Percentiles rank a stretch among this genome's conserved stretches.
These are phyloP conservation scores for Petrolisthes cinctipes DNA, from an alignment of 2,888 invertebrate species.

Conservation along the genomic window DNA sequence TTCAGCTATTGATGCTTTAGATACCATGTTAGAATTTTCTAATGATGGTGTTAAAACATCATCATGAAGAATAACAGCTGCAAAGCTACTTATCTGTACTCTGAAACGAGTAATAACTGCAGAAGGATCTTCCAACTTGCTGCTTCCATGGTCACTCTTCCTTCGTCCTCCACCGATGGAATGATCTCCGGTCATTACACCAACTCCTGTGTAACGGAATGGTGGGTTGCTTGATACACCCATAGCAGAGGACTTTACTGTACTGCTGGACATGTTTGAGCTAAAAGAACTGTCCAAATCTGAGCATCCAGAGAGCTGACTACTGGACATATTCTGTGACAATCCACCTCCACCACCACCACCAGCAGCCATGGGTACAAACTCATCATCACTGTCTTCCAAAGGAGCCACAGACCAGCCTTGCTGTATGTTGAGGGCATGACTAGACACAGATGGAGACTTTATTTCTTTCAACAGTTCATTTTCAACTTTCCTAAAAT, in stretches of 20 bases:
- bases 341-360: slow-evolving; percentile 25
- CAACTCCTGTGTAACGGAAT: slow-evolving; percentile 54
- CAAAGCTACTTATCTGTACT: slow-evolving; percentile 54
- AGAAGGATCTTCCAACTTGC: slow-evolving; percentile 50
- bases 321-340: slow-evolving; percentile 41
- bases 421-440: slow-evolving; percentile 52
- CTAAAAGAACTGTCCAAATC: slow-evolving; percentile 57
- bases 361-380: slow-evolving; percentile 57
- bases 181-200: slow-evolving; percentile 47
- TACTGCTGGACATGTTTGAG: slow-evolving; percentile 54
- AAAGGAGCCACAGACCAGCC: slow-evolving; percentile 59
- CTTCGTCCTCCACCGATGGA: slow-evolving; percentile 32
- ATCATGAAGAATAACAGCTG: slow-evolving; percentile 58
- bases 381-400: slow-evolving; percentile 58
- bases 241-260: slow-evolving; percentile 41
- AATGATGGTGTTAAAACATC: slow-evolving; percentile 54
- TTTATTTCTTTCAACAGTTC: slow-evolving; percentile 52
- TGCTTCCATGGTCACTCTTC: slow-evolving; percentile 29
- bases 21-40: slow-evolving; percentile 51
- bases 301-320: slow-evolving; percentile 57
- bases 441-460: slow-evolving; percentile 42
- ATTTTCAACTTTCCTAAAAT: slow-evolving; percentile 56
- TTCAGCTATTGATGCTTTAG: slow-evolving; percentile 51
- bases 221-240: slow-evolving; percentile 34
- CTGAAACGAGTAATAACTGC: slow-evolving; percentile 55